Base-by-base conservation (phyloP, 2,797 vertebrate genomes). In the Anguilla obscura region DNA sequence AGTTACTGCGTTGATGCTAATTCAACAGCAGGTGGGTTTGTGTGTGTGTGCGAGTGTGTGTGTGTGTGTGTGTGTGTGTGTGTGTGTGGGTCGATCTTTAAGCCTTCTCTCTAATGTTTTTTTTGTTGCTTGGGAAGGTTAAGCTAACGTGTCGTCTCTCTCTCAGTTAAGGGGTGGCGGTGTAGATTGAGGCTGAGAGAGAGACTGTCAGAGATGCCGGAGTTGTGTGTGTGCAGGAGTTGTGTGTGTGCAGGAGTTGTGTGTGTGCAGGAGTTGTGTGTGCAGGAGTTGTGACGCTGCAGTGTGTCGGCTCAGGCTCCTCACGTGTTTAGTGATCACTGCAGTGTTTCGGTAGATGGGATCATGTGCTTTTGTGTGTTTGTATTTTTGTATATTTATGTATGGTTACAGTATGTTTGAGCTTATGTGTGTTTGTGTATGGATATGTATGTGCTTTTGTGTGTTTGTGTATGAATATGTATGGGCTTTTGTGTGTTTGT, bases 21-120 rank as follows among this genome's bases (percentile, higher is more conserved):
- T 30, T 71, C n/a, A 24, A 56, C 52, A 60, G 84, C 90, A 88
- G 92, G 89, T 89, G 85, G 12, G 88, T 54, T 84, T 89, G 82
- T 89, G 87, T 88, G 86, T 52, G 86, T 87, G 87, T 86, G 86
- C 56, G 24, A n/a, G 58, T 58, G 71, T 30, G 83, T 60, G 83
- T 30, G 48, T 50, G 50, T 14, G 76, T 33, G 36, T 36, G 36
- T 36, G 48, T 50, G 50, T 14, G 76, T 33, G 36, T 36, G 36
- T 36, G 36, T 36, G 36, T 36, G 36, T 36, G 36, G 1, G 36
- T 36, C 10, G 48, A 33, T 12, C 4, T 84, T 9, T 27, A 24
- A 52, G 27, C 10, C n/a, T 63, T 30, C 27, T 58, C 18, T 33
- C n/a, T 58, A 24, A 63, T 58, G 33, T 63, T 12, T 4, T 10